Evolutionary conservation across 2,888 invertebrate species (phyloP), one percentile per base, ranked within the genome.

Genomic region (Nemurella pictetii): DNA sequence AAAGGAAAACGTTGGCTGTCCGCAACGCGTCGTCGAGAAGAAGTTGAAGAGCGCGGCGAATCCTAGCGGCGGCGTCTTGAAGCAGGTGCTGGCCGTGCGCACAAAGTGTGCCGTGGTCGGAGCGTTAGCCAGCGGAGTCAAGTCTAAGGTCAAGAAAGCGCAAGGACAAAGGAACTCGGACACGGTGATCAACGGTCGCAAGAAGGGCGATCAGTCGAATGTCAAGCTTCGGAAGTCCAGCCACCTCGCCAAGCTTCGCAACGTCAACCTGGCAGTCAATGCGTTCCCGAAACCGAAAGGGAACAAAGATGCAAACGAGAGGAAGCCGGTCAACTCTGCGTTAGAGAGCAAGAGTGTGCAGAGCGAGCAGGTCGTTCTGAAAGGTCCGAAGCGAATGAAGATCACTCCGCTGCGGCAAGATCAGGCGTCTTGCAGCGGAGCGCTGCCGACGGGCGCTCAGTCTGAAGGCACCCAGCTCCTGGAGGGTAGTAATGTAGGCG

Each of bases 351-450:
- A 84, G 77, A 74, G 55, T n/a, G 26, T 55, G 55, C 1, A 26
- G 25, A 72, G 83, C 36, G 78, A 81, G 9, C 36, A 35, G n/a
- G 73, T 84, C 32, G 32, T 85, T 35, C 36, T 80, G 9, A 84
- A 85, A 12, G 86, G 85, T 30, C 78, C 85, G 9, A 86, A 86
- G 77, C 84, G 86, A 15, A 72, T 85, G 36, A 86, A 86, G 32
- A 85, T 86, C 35, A 29, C 86, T 5, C 78, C 83, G 15, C 26
- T 72, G 28, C 84, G 83, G 72, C 74, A 28, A 9, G 85, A 83
- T 0, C 82, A 85, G n/a, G 81, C 72, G 25, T 29, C 35, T n/a
- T 20, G 82, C 27, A 82, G 82, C 28, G 27, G 72, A 15, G 25
- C 27, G 36, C 5, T 82, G 72, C 25, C 3, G n/a, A 29, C 36